Conservation (phyloP, 2,797 vertebrate genomes). For the Cryptoblepharus egeriae region DNA sequence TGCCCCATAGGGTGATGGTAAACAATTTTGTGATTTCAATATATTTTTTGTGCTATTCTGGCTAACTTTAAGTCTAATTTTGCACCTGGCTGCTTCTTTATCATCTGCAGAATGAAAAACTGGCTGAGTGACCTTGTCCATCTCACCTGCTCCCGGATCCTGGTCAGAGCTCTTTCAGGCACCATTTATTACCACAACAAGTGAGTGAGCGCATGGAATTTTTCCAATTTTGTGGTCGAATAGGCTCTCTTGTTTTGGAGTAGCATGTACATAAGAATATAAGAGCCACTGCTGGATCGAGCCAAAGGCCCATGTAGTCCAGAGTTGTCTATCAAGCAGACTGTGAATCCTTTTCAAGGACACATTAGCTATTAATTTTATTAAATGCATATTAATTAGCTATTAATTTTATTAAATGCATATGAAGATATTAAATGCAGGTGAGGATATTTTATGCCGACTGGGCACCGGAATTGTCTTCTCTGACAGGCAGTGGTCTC, state of each 20-base stretch:
- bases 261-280: too few species aligned
- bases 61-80: background rate
- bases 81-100: background rate
- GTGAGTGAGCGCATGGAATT: constrained; percentile 73
- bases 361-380: too few species aligned
- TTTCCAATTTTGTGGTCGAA: background rate
- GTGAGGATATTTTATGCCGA: background rate
- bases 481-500: too few species aligned
- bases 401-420: too few species aligned
- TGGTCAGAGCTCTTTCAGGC: constrained; percentile 90
- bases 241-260: background rate
- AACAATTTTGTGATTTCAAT: background rate
- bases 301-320: too few species aligned
- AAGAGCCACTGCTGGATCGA: too few species aligned
- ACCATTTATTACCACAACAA: constrained; percentile 91
- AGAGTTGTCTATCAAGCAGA: background rate
- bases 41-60: background rate
- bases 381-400: too few species aligned
- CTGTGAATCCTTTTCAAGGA: too few species aligned
- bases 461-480: background rate
- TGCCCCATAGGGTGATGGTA: background rate
- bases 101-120: constrained; percentile 80
- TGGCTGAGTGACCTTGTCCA: constrained; percentile 92
- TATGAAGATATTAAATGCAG: background rate
- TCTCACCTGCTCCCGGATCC: constrained; percentile 92